These are phyloP conservation scores for Pristiophorus japonicus DNA, from an alignment of 2,113 vertebrate species.

Conservation along the genomic window DNA sequence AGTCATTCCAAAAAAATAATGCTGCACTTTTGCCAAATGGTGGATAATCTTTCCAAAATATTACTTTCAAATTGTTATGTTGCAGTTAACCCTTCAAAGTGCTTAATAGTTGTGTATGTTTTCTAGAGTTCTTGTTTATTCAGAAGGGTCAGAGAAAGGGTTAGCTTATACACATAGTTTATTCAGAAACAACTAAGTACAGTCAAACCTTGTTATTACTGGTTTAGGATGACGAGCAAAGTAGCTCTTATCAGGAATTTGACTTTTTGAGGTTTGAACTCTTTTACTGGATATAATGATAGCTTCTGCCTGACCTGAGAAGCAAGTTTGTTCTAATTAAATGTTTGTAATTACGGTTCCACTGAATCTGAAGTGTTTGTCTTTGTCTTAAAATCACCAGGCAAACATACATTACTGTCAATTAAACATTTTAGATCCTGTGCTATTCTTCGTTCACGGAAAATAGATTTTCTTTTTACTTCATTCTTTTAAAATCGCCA, in stretches of 20 bases:
- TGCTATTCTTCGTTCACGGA: background rate
- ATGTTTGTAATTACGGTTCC: background rate
- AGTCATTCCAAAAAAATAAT: background rate
- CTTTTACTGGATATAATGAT: background rate
- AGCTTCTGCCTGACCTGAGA: background rate
- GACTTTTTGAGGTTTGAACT: background rate
- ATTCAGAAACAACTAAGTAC: background rate
- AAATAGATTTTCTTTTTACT: slow-evolving; percentile 17
- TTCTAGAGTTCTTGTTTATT: background rate
- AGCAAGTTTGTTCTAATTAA: background rate
- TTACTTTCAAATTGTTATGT: background rate
- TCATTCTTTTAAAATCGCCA: background rate
- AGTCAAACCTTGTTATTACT: background rate
- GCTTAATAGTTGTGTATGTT: background rate
- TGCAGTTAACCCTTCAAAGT: background rate
- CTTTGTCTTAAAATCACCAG: background rate
- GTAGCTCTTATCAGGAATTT: background rate
- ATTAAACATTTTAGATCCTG: background rate
- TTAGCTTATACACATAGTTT: background rate
- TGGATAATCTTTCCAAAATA: background rate
- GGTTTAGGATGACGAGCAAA: background rate
- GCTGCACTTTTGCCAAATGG: slow-evolving; percentile 5
- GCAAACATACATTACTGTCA: background rate
- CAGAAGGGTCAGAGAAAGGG: background rate
- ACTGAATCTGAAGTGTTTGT: background rate